Evolutionary conservation across 2,797 vertebrate genomes (phyloP), one percentile per base, ranked within the genome.

Genomic region (Acanthurus leucopareius): DNA sequence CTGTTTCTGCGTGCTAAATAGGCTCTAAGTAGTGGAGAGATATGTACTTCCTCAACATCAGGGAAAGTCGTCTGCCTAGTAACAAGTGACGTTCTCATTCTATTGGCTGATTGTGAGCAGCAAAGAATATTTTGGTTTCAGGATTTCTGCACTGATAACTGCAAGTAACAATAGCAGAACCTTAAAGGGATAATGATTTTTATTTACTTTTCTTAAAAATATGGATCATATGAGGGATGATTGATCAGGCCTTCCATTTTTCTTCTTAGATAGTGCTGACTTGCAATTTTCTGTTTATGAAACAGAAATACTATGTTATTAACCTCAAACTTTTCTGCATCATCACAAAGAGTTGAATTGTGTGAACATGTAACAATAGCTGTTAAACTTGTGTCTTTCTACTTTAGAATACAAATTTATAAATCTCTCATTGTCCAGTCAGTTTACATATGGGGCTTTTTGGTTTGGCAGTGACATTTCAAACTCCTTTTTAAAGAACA

Each of bases 31-130:
- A 6, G 3, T 9, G 25, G 5, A 4, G 19, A 9, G 15, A 1
- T 11, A 1, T 16, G 3, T 22, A 77, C 71, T 70, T 82, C 76
- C 76, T 17, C 10, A 35, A 4, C 17, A 6, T 0, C 7, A 2
- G 56, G n/a, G 14, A n/a, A 73, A 44, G 6, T 0, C 1, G 0
- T 91, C 88, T 92, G 64, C 89, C 91, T 92, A 73, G 91, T 77
- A 88, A 93, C 88, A 69, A 56, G 59, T 91, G 88, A 92, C 15
- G 58, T 40, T 74, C 7, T 2, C 28, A 15, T 82, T 45, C 71
- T 60, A 89, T 84, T 92, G 90, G 90, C 51, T 81, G 22, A 66
- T 56, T 40, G 20, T 45, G 9, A 51, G 17, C 13, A 35, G 10
- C 13, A 19, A 1, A 54, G 44, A 70, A 56, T 22, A 2, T 51